Evolutionary conservation across 2,113 vertebrate genomes (phyloP), one percentile per base, ranked within the genome.

Genomic region (Leptosomus discolor): DNA sequence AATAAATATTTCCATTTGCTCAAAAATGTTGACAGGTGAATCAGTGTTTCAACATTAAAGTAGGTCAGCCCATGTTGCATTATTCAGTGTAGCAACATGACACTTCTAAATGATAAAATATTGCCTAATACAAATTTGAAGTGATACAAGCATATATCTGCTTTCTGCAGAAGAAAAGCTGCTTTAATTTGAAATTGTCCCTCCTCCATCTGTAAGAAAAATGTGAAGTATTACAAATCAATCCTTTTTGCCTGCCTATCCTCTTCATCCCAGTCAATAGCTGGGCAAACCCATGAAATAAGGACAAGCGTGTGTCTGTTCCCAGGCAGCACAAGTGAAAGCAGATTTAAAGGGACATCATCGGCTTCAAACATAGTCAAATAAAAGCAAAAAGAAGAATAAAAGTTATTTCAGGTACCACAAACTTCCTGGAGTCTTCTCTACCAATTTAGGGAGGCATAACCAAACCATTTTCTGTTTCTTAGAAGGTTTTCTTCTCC

Each of bases 1-100:
- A 94, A 70, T 37, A 94, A 96, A 85, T 88, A 91, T 74, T 94
- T 95, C 67, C 32, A 73, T 94, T 97, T 92, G 56, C 56, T 94
- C 67, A 75, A 37, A 91, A 76, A 54, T 22, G 27, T 45, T 92
- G 77, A 85, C 92, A 91, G 89, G 92, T 91, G 74, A 96, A 80
- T 94, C 78, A 85, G 53, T 41, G 65, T 76, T 82, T 78, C 78
- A 63, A n/a, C 36, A 61, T 41, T 64, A n/a, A 91, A 88, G 78
- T 50, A 77, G 81, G 92, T 87, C 84, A 96, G 74, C 67, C 76
- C 43, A n/a, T 1, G 22, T 30, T 94, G 51, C 86, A 90, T 90
- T 90, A 95, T 94, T 97, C 91, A 91, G 88, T 22, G 74, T 17
- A 96, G 23, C 67, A 95, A 61, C 61, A 77, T 18, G 80, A 88